A percentile compares a stretch with the other conserved stretches of the same genome.
These are phyloP conservation scores for Myotis findleyi DNA, from an alignment of 2,797 vertebrate genomes.

Conservation along the genomic window DNA sequence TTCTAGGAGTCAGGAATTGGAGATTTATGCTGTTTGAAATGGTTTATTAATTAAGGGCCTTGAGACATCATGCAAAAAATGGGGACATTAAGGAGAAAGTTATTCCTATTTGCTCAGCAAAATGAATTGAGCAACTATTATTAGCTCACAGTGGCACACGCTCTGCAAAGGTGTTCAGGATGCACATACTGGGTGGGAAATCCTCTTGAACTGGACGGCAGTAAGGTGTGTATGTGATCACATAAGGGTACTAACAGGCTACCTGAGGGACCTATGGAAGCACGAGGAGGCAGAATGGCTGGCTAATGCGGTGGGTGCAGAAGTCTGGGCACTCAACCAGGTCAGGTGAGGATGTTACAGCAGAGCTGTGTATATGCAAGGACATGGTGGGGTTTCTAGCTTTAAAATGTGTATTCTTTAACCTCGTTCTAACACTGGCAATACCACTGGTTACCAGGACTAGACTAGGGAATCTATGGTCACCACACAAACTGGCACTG, in stretches of 20 bases:
- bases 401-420: neutral
- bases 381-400: neutral
- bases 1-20: neutral
- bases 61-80: neutral
- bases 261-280: neutral
- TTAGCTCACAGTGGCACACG: fast-evolving
- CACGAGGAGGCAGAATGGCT: neutral
- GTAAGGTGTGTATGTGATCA: neutral
- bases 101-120: neutral
- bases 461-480: neutral
- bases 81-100: neutral
- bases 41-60: neutral
- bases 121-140: neutral
- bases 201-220: neutral
- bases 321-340: neutral
- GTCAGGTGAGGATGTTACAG: neutral
- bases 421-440: neutral
- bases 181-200: neutral
- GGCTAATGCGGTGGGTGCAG: neutral
- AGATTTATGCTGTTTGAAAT: neutral
- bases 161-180: neutral
- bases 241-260: neutral
- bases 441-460: neutral
- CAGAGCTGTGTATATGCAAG: neutral
- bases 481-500: neutral